These are phyloP conservation scores for Malacosoma neustria DNA, from an alignment of 2,888 invertebrate species.

Conservation along the genomic window DNA sequence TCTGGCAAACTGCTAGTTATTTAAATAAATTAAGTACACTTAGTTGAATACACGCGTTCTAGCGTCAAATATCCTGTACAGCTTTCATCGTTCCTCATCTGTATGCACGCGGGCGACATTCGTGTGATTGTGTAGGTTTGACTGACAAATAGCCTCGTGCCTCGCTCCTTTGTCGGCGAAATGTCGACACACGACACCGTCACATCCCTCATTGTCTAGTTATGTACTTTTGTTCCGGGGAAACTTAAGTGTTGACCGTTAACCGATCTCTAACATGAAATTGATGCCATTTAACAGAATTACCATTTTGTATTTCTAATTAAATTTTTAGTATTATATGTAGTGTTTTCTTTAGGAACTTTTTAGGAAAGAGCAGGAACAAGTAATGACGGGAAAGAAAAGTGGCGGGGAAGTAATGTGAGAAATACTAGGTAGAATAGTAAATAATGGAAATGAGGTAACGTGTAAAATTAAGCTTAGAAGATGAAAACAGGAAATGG, in stretches of 20 bases:
- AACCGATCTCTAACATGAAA: neutral
- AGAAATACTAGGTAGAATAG: too few species aligned
- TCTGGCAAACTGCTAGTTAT: too few species aligned
- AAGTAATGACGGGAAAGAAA: too few species aligned
- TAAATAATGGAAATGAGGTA: too few species aligned
- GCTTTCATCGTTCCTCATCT: conserved; percentile 32
- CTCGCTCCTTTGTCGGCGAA: conserved; percentile 47
- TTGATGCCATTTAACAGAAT: neutral
- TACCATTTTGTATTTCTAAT: too few species aligned
- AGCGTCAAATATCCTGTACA: conserved; percentile 27
- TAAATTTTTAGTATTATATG: too few species aligned
- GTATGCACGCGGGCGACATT: conserved; percentile 35
- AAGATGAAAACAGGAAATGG: too few species aligned
- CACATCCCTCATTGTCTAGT: conserved; percentile 38
- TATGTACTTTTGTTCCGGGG: conserved; percentile 32
- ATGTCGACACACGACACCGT: conserved; percentile 41
- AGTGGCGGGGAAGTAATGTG: too few species aligned
- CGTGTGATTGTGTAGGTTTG: conserved; percentile 34
- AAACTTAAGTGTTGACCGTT: conserved; percentile 15
- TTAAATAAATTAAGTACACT: conserved; percentile 14
- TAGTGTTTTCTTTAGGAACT: too few species aligned
- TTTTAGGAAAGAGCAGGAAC: too few species aligned
- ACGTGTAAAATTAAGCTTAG: too few species aligned
- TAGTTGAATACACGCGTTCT: conserved; percentile 11
- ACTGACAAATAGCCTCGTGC: conserved; percentile 52